phyloP scores from a whole-genome alignment of 2,797 vertebrate genomes.

The Schizopygopsis malacanthus region DNA sequence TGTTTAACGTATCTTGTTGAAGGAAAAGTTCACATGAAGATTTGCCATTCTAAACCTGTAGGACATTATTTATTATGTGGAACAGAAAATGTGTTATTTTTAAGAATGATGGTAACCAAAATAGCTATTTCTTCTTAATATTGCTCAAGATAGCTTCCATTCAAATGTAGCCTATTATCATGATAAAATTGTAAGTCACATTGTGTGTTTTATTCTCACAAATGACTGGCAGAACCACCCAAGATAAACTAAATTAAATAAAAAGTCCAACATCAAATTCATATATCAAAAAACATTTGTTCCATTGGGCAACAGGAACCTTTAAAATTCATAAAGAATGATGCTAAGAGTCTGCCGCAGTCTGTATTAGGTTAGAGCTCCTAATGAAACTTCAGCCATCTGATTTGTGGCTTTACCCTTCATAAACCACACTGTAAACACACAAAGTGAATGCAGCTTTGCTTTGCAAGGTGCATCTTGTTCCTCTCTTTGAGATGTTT shows the following conservation, averaged over 20 bases:
- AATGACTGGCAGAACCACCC: too few species aligned
- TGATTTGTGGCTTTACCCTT: slow-evolving; percentile 68
- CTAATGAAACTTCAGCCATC: slow-evolving; percentile 20
- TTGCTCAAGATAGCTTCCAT: background rate
- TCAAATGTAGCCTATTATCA: background rate
- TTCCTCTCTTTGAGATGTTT: slow-evolving; percentile 47
- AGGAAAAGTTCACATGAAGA: background rate
- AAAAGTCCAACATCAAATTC: background rate
- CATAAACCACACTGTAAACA: slow-evolving; percentile 67
- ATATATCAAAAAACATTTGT: background rate
- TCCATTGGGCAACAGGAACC: background rate
- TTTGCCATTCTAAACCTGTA: background rate
- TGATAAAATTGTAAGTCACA: background rate
- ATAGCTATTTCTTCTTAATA: too few species aligned
- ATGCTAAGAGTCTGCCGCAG: background rate
- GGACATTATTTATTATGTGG: background rate
- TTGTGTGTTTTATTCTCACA: background rate
- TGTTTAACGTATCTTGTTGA: background rate
- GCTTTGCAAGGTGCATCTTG: slow-evolving; percentile 48
- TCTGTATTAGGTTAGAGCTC: background rate
- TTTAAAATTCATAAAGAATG: background rate
- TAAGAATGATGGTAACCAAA: background rate
- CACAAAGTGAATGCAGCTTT: slow-evolving; percentile 15
- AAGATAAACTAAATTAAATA: background rate
- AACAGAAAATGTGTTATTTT: background rate